Evolutionary conservation across 2,888 invertebrate species (phyloP).

Genomic region (Spilosoma lubricipeda): DNA sequence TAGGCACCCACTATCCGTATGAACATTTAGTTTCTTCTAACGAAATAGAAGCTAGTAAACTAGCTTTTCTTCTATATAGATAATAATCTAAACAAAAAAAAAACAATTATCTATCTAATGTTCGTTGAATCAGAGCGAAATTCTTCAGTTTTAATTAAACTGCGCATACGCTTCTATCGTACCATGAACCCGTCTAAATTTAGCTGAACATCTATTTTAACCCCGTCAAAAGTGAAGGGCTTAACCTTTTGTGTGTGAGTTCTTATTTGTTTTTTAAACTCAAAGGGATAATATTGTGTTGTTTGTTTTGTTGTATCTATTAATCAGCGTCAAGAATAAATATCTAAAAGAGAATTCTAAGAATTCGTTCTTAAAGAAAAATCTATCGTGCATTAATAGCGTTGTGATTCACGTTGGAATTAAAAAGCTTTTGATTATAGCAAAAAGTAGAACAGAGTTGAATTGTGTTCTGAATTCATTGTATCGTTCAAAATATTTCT

Average conservation of each 20-base stretch:
- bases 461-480: conserved; percentile 49
- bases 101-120: background rate
- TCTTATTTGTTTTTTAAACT: conserved; percentile 38
- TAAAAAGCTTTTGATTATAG: conserved; percentile 27
- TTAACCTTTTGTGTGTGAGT: conserved; percentile 28
- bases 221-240: conserved; percentile 50
- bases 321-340: conserved; percentile 9
- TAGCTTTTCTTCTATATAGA: background rate
- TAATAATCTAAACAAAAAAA: background rate
- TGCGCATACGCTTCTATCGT: conserved; percentile 37
- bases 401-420: conserved; percentile 21
- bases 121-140: conserved; percentile 13
- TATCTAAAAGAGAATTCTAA: conserved; percentile 4
- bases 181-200: conserved; percentile 47
- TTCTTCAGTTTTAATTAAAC: conserved; percentile 21
- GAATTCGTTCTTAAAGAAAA: conserved; percentile 15
- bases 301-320: conserved; percentile 14
- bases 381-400: conserved; percentile 19
- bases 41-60: background rate
- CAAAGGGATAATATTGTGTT: conserved; percentile 14
- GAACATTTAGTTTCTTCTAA: background rate
- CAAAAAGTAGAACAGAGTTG: conserved; percentile 42
- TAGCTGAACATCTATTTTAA: conserved; percentile 37
- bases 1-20: background rate
- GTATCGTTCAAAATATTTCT: conserved; percentile 53